Base-by-base conservation (phyloP, 2,113 vertebrate species). In the Stegostoma tigrinum region DNA sequence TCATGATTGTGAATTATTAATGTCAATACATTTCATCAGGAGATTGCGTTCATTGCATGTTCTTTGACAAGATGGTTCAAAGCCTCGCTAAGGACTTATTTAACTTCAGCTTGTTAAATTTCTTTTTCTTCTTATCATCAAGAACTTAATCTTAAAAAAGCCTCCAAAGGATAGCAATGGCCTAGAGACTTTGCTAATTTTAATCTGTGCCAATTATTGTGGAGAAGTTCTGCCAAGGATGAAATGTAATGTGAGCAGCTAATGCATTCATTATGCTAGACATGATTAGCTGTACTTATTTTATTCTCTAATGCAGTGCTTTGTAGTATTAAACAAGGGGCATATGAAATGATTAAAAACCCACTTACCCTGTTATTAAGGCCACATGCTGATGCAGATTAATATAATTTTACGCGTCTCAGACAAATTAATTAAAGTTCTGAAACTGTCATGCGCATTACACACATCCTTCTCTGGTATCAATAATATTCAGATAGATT, bases 361-460 rank as follows among this genome's bases (percentile, higher is more conserved):
- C 30, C 64, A 61, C 55, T 91, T 91, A 66, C n/a, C n/a, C 89
- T 45, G 64, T 93, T 93, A 93, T 21, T 38, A 66, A 55, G 87
- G 30, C 89, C 17, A 38, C n/a, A 66, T 34, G 66, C 34, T 10
- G n/a, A 66, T 93, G 23, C 17, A 38, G 55, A n/a, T 93, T 93
- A 66, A 66, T 66, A 93, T 21, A 66, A 93, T 93, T 66, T 93
- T 61, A 8, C 19, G n/a, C 3, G 38, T n/a, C 64, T 42, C 21
- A 64, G 55, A 66, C 61, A 93, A 93, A 67, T 93, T 93, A 66
- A 93, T 83, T 83, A 83, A 83, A 83, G n/a, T 83, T 45, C n/a
- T 38, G 2, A 42, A 83, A 83, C n/a, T 38, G 61, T 2, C 7
- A 93, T 34, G 19, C 34, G n/a, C 42, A 38, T 38, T 93, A 66